Evolutionary conservation across 2,797 vertebrate species (phyloP).

Genomic region (Catostomus latipinnis): DNA sequence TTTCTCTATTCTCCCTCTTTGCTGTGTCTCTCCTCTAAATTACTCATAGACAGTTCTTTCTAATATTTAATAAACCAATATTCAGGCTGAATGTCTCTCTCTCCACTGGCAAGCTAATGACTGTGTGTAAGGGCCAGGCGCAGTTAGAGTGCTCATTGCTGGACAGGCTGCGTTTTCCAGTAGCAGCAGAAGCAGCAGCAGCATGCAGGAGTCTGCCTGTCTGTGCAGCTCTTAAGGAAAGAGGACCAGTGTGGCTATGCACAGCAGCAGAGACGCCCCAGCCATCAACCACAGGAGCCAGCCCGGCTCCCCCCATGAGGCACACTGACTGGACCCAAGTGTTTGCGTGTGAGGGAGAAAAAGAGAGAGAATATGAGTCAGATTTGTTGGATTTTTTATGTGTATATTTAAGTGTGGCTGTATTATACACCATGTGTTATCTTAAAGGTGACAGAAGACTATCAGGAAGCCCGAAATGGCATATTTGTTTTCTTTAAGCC

Average conservation of each 20-base stretch:
- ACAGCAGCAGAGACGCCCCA: slow-evolving; percentile 62
- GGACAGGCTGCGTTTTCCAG: slow-evolving; percentile 36
- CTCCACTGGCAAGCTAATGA: slow-evolving; percentile 25
- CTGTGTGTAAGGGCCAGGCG: slow-evolving; percentile 13
- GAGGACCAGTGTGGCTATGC: slow-evolving; percentile 60
- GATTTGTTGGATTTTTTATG: slow-evolving; percentile 45
- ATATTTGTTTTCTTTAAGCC: slow-evolving; percentile 65
- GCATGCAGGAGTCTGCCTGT: slow-evolving; percentile 56
- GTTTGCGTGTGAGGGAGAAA: slow-evolving; percentile 37
- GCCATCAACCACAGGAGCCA: slow-evolving; percentile 61
- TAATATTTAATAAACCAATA: background rate
- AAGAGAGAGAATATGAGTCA: slow-evolving; percentile 49
- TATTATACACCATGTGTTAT: slow-evolving; percentile 63
- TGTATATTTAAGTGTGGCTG: slow-evolving; percentile 38
- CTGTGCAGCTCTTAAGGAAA: slow-evolving; percentile 51
- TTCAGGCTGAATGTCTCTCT: slow-evolving; percentile 41
- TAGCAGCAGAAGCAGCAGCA: slow-evolving; percentile 44
- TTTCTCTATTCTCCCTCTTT: slow-evolving; percentile 4
- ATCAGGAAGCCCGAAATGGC: slow-evolving; percentile 66
- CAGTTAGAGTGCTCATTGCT: slow-evolving; percentile 29
- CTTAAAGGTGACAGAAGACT: slow-evolving; percentile 66
- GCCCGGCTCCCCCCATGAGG: slow-evolving; percentile 54
- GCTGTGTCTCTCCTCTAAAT: background rate
- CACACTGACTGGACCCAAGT: slow-evolving; percentile 52
- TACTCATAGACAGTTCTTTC: background rate